Base-by-base conservation (phyloP, 2,797 vertebrate species). In the Platyrinchus mystaceus region DNA sequence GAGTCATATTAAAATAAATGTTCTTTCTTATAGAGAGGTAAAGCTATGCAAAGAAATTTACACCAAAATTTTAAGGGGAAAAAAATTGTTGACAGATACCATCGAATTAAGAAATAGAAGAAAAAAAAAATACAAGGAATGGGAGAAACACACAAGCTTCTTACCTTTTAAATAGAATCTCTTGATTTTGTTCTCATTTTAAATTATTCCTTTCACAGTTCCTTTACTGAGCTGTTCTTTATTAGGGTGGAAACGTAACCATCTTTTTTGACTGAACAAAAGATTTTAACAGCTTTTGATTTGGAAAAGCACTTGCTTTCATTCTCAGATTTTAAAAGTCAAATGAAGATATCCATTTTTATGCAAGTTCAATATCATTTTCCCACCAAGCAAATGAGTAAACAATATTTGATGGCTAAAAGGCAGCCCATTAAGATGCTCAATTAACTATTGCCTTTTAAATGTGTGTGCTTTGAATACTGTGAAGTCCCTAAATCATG, bases 401-500 rank as follows among this genome's bases (percentile, higher is more conserved):
- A 94, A 82, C 37, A 70, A 76, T 76, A 58, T 53, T 49, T 84
- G 70, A 69, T 59, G 62, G 39, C 50, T 53, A 28, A 46, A 88
- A 80, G 39, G 21, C 76, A 88, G 43, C 55, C 64, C 55, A 87
- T 53, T 46, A 89, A 73, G 63, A 28, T 37, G 56, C 82, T 95
- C 69, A 91, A 86, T 93, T 84, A 91, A 80, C 59, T 95, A 39
- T 67, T 92, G 56, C 32, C 0, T 3, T 95, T 95, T 77, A 92
- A 96, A 93, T 52, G 16, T 3, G 3, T 64, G 68, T 84, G 88
- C 64, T 92, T 96, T 95, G 92, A 89, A 58, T 84, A 39, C 20
- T 36, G 52, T 8, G 7, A 12, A 68, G 43, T 63, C 76, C 44
- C 46, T 90, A 67, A 46, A 30, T 86, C 64, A 71, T 43, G 17